Evolutionary conservation across 2,113 vertebrate genomes (phyloP), one percentile per base, ranked within the genome.

Genomic region (Oreochromis spilurus): DNA sequence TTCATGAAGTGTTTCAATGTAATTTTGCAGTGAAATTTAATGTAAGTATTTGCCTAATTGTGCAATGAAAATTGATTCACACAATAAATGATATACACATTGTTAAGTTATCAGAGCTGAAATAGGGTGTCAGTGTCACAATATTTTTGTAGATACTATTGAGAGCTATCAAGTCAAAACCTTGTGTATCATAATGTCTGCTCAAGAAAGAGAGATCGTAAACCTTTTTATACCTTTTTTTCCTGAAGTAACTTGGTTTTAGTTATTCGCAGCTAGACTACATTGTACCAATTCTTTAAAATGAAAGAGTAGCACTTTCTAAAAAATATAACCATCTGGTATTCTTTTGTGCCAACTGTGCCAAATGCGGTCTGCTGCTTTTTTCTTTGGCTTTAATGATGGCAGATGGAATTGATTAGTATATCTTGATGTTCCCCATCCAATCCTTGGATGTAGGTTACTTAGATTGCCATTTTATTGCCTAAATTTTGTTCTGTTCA

Each of bases 291-390:
- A 31, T 77, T 52, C 72, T 77, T 77, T 31, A 77, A 77, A 2
- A 31, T 31, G 70, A 77, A 13, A 0, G 9, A 19, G 9, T 48
- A 70, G 36, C 70, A 29, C 67, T 48, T 14, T 75, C 5, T 54
- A 11, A 9, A 8, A 10, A 7, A 52, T 31, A 77, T 29, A 50
- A 12, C 16, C 26, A 77, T 77, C 26, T 77, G 70, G 70, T 5
- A 77, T 50, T 62, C 5, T 34, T 34, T 3, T 9, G 24, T 31
- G 72, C 45, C 45, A 52, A 31, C 1, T 62, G 58, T 6, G 58
- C 58, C 26, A 50, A 77, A 77, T 31, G 29, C 0, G 0, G 17
- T 11, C 17, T 52, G 3, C 17, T 52, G 17, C 57, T n/a, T 67
- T 26, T 16, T 55, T 6, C 24, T 48, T 17, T 60, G 53, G 7